Evolutionary conservation across 2,113 vertebrate species (phyloP).

Genomic region (Rhadina sibilatrix): DNA sequence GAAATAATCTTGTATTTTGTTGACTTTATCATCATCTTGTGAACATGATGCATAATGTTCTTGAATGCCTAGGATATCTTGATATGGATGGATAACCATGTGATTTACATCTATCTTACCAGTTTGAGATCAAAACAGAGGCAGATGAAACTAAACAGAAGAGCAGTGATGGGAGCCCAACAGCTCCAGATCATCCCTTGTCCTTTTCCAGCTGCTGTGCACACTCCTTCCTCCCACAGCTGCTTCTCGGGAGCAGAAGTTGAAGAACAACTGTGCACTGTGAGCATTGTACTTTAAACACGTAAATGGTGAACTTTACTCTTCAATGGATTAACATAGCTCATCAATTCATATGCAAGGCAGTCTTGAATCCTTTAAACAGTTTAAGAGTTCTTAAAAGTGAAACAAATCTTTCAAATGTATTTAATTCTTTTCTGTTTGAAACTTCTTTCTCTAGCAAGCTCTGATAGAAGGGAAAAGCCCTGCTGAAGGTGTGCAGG

Average conservation of each 20-base stretch:
- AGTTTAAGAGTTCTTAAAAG: neutral
- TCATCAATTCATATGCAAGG: neutral
- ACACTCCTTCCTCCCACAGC: neutral
- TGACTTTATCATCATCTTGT: neutral
- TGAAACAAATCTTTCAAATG: slow-evolving; percentile 8
- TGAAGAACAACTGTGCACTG: neutral
- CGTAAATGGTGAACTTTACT: neutral
- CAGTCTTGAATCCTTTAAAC: neutral
- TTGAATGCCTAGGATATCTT: neutral
- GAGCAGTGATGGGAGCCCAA: neutral
- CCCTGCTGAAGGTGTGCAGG: slow-evolving; percentile 68
- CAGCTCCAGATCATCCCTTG: neutral
- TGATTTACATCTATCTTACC: neutral
- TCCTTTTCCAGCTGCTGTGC: neutral
- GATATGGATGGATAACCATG: neutral
- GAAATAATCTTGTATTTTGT: slow-evolving; percentile 26
- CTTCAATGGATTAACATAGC: neutral
- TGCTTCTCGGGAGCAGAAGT: neutral
- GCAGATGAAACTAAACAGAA: neutral
- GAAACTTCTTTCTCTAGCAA: slow-evolving; percentile 8
- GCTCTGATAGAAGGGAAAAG: slow-evolving; percentile 38
- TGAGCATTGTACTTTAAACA: neutral
- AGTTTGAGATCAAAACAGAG: neutral
- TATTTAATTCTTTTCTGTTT: slow-evolving; percentile 21
- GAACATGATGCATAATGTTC: neutral